Percentiles rank a stretch among this genome's conserved stretches.
Conservation (phyloP, 2,888 invertebrate species). For the Microctonus brassicae region DNA sequence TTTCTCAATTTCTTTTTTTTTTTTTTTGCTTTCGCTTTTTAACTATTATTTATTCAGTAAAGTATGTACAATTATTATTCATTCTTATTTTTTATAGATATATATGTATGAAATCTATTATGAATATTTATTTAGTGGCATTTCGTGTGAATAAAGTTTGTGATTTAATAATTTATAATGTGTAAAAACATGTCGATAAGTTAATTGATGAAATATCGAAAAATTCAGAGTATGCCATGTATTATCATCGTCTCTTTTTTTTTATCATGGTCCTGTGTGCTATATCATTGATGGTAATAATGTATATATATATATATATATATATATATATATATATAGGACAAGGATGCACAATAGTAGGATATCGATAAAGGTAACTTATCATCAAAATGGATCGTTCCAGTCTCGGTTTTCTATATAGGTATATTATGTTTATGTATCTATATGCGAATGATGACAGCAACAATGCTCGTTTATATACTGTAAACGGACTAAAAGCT, state of each 20-base stretch:
- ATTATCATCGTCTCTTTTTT: conserved; percentile 12
- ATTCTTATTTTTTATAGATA: too few relatives aligned
- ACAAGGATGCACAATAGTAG: not conserved
- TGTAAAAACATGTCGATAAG: not conserved
- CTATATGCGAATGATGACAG: not conserved
- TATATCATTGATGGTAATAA: not conserved
- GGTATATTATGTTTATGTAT: not conserved
- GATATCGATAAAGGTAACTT: not conserved
- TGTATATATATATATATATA: not conserved
- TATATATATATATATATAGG: too few relatives aligned
- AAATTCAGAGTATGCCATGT: not conserved
- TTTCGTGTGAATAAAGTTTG: too few relatives aligned
- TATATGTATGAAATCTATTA: too few relatives aligned
- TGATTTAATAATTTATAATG: not conserved
- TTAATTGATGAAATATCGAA: conserved; percentile 1
- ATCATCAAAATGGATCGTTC: not conserved
- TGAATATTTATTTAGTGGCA: too few relatives aligned
- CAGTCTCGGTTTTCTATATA: too few relatives aligned
- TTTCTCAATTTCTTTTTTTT: too few relatives aligned
- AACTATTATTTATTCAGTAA: too few relatives aligned
- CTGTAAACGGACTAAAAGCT: not conserved
- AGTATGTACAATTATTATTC: too few relatives aligned
- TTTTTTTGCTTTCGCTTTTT: too few relatives aligned
- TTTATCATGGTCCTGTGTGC: not conserved
- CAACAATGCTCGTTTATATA: not conserved